Conservation (phyloP, 2,888 invertebrate species). For the Chloroclysta siterata region DNA sequence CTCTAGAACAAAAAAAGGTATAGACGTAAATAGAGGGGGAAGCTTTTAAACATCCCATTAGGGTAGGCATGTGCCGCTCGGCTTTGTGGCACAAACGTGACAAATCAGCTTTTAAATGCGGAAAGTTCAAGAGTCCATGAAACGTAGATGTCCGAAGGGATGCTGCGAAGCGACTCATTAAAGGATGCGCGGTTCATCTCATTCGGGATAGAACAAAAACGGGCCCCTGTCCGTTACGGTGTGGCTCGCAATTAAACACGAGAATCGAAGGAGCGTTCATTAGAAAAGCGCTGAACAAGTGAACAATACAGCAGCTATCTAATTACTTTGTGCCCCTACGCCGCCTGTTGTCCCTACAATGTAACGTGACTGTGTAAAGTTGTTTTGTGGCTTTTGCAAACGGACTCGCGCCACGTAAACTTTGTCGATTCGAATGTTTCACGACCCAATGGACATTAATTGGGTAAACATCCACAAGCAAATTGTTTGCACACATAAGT, state of each 20-base stretch:
- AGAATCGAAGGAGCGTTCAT: conserved; percentile 65
- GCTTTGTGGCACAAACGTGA: conserved; percentile 41
- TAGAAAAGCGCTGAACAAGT: conserved; percentile 78
- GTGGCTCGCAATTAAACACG: conserved; percentile 77
- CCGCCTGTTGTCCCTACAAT: conserved; percentile 62
- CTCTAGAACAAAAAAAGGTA: conserved; percentile 22
- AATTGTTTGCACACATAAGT: conserved; percentile 40
- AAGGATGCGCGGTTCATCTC: conserved; percentile 73
- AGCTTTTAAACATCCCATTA: conserved; percentile 38
- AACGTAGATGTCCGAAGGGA: conserved; percentile 50
- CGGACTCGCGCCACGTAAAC: conserved; percentile 55
- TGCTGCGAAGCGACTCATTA: conserved; percentile 65
- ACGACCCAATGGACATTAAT: conserved; percentile 52
- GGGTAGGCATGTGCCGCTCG: conserved; percentile 38
- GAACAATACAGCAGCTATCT: conserved; percentile 76
- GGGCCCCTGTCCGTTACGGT: conserved; percentile 74
- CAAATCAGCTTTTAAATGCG: conserved; percentile 46
- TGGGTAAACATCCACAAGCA: conserved; percentile 39
- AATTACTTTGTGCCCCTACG: conserved; percentile 73
- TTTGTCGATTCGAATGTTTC: conserved; percentile 57
- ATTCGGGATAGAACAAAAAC: conserved; percentile 73
- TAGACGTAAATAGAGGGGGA: conserved; percentile 29
- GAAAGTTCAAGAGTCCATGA: conserved; percentile 50
- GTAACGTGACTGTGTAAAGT: conserved; percentile 68
- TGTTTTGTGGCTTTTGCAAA: conserved; percentile 73